Percentiles rank a stretch among this genome's conserved stretches.
Evolutionary conservation across 2,113 vertebrate genomes (phyloP).

Genomic region (Mesoclemmys tuberculata): DNA sequence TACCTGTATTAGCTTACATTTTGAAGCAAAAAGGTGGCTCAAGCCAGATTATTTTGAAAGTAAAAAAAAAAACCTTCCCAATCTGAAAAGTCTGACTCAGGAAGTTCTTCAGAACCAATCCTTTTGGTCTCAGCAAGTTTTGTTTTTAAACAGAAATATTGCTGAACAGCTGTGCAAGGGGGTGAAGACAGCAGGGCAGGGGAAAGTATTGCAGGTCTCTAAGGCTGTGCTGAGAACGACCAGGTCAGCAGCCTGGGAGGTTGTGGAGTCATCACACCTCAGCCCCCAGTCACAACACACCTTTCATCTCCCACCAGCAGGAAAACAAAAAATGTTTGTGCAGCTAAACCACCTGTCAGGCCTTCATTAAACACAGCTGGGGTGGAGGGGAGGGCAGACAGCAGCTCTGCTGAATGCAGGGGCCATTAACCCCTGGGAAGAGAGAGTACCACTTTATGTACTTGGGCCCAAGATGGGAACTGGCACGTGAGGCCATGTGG

Average conservation of each 20-base stretch:
- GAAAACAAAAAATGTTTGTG: background rate
- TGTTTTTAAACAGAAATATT: too few species aligned
- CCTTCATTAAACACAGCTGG: background rate
- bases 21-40: too few species aligned
- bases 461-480: background rate
- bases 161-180: too few species aligned
- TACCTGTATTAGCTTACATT: too few species aligned
- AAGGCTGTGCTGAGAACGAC: background rate
- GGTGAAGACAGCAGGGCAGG: too few species aligned
- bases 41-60: too few species aligned
- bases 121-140: too few species aligned
- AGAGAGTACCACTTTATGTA: too few species aligned
- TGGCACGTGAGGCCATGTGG: background rate
- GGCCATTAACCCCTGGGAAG: background rate
- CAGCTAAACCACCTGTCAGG: background rate
- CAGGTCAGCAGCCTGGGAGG: too few species aligned
- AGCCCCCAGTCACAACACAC: background rate
- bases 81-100: too few species aligned
- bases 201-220: background rate
- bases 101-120: too few species aligned
- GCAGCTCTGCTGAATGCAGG: background rate
- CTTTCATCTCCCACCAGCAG: background rate
- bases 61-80: too few species aligned
- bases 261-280: background rate
- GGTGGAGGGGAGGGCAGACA: background rate